phyloP scores from a whole-genome alignment of 2,797 vertebrate genomes.

The Geotrypetes seraphini region DNA sequence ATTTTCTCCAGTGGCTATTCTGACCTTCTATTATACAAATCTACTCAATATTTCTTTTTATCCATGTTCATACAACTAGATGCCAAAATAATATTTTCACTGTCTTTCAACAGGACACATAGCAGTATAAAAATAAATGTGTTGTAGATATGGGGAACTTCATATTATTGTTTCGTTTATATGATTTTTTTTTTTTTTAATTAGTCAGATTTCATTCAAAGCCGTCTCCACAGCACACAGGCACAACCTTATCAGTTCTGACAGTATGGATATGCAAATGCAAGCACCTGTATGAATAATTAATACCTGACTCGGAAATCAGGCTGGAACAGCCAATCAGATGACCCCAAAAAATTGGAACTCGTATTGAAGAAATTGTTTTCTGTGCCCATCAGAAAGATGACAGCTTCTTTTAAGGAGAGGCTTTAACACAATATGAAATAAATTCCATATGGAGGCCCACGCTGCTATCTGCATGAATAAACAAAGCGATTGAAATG shows the following conservation, averaged over 20 bases:
- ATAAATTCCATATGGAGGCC: constrained; percentile 43
- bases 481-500: constrained; percentile 40
- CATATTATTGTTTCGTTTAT: constrained; percentile 36
- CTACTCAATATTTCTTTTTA: constrained; percentile 22
- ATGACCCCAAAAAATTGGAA: constrained; percentile 44
- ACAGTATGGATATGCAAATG: constrained; percentile 43
- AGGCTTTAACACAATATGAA: constrained; percentile 36
- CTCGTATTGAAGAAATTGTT: constrained; percentile 46
- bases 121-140: constrained; percentile 47
- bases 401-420: constrained; percentile 49
- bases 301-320: constrained; percentile 51
- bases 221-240: constrained; percentile 17
- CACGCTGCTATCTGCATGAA: constrained; percentile 40
- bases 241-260: constrained; percentile 47
- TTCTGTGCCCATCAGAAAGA: constrained; percentile 42
- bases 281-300: constrained; percentile 51
- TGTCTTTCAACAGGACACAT: constrained; percentile 32
- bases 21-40: constrained; percentile 35
- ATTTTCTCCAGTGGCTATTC: constrained; percentile 29
- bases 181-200: constrained; percentile 20
- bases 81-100: constrained; percentile 32
- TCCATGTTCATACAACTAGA: constrained; percentile 20
- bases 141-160: constrained; percentile 33
- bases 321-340: constrained; percentile 41
- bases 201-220: too few species aligned